Base-by-base conservation (phyloP, 2,888 invertebrate species). In the Sepiola atlantica region DNA sequence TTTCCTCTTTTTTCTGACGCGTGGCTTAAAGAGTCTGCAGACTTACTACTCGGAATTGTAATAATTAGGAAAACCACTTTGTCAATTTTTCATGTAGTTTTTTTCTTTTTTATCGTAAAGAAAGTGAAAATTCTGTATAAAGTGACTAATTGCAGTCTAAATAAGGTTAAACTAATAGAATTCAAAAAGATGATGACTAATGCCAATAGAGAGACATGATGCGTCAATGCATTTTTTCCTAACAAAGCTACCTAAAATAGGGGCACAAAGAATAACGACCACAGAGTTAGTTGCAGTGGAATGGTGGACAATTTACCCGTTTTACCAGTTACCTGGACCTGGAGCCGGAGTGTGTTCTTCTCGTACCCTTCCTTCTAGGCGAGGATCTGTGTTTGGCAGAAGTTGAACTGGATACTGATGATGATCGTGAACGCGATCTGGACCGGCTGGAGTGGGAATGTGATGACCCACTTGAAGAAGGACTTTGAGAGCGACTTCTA, bases 241-340 rank as follows among this genome's bases (percentile, higher is more conserved):
- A 77, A 77, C 14, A 77, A 77, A 77, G n/a, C n/a, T 77, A 16
- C n/a, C n/a, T 77, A 77, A n/a, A n/a, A 18, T 32, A 18, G n/a
- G 12, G 32, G n/a, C 77, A 45, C 45, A 45, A 77, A 77, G 77
- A 77, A 77, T 77, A 18, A n/a, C 18, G 45, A 45, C 45, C 45
- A 45, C 16, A 77, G 77, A 77, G 77, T 77, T 77, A 77, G 77
- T 77, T n/a, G 77, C 77, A 77, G 77, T 77, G 77, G 77, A 77
- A 77, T 77, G 54, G 90, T 95, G 94, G 95, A 94, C 95, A 94
- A 95, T 95, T 94, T 94, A 94, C 96, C 95, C 95, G 91, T 93
- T 77, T 94, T 95, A 95, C 95, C 95, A 94, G 94, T 97, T 97
- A 97, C 97, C 97, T 97, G 95, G 97, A 97, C 97, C 97, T 96